A percentile compares a stretch with the other conserved stretches of the same genome.
Conservation (phyloP, 2,888 invertebrate species). For the Apotomis capreana region DNA sequence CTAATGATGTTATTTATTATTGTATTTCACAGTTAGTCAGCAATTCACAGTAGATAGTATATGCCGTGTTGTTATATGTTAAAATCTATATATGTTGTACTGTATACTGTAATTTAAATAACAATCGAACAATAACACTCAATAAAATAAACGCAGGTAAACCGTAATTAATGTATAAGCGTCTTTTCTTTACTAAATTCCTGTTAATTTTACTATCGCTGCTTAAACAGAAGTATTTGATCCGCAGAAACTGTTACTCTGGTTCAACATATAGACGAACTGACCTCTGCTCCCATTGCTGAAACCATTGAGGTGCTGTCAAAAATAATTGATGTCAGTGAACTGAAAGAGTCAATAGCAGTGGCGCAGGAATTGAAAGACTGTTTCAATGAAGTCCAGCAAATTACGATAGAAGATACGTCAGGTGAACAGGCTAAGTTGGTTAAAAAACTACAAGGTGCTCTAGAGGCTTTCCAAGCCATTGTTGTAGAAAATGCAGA, state of each 20-base stretch:
- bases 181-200: too few relatives aligned
- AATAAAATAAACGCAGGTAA: too few relatives aligned
- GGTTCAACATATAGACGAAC: slow-evolving; percentile 52
- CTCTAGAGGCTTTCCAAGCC: slow-evolving; percentile 52
- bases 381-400: slow-evolving; percentile 40
- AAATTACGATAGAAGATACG: slow-evolving; percentile 2
- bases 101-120: too few relatives aligned
- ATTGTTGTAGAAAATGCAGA: slow-evolving; percentile 52
- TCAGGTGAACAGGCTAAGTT: slow-evolving; percentile 48
- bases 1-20: too few relatives aligned
- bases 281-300: slow-evolving; percentile 49
- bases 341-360: slow-evolving; percentile 49
- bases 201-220: background rate
- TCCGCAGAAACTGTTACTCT: slow-evolving; percentile 44
- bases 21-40: too few relatives aligned
- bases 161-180: too few relatives aligned
- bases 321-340: slow-evolving; percentile 44
- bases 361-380: slow-evolving; percentile 48
- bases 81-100: too few relatives aligned
- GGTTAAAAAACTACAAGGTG: slow-evolving; percentile 49
- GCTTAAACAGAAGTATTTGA: background rate
- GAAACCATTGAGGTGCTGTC: slow-evolving; percentile 49
- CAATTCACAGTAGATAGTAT: too few relatives aligned
- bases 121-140: too few relatives aligned
- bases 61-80: too few relatives aligned